Conservation (phyloP, 2,888 invertebrate genomes). For the Sphaerophoria rueppellii region DNA sequence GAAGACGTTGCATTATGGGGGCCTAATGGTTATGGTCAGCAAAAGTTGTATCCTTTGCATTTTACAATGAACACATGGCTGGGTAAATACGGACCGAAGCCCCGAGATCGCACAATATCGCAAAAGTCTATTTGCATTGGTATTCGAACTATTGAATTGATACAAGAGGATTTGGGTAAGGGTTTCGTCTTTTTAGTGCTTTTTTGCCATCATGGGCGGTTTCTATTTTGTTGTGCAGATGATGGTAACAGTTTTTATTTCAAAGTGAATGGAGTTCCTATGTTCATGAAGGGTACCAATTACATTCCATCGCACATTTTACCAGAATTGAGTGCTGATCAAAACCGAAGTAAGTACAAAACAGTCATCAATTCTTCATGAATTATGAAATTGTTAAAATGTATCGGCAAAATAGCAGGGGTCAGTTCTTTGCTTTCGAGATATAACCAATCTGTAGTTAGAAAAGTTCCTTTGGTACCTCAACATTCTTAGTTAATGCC, state of each 20-base stretch:
- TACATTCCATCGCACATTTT: slow-evolving; percentile 95
- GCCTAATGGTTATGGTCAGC: slow-evolving; percentile 96
- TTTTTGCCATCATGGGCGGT: too few relatives aligned
- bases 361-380: too few relatives aligned
- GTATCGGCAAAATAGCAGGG: too few relatives aligned
- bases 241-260: slow-evolving; percentile 92
- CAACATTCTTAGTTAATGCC: too few relatives aligned
- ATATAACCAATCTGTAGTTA: too few relatives aligned
- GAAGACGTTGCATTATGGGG: slow-evolving; percentile 89
- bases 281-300: slow-evolving; percentile 98
- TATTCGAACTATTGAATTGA: slow-evolving; percentile 92
- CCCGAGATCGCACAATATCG: slow-evolving; percentile 78
- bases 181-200: too few relatives aligned
- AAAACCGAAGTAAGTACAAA: slow-evolving; percentile 81
- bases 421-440: too few relatives aligned
- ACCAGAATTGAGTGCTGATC: slow-evolving; percentile 87
- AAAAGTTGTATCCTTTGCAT: slow-evolving; percentile 88
- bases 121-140: slow-evolving; percentile 88
- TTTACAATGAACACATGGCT: slow-evolving; percentile 83
- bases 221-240: too few relatives aligned
- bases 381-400: too few relatives aligned
- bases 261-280: slow-evolving; percentile 90
- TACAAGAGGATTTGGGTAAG: slow-evolving; percentile 86
- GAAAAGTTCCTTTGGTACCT: too few relatives aligned
- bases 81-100: slow-evolving; percentile 72